These are phyloP conservation scores for Calliopsis andreniformis DNA, from an alignment of 1,140 invertebrate genomes.

Conservation along the genomic window DNA sequence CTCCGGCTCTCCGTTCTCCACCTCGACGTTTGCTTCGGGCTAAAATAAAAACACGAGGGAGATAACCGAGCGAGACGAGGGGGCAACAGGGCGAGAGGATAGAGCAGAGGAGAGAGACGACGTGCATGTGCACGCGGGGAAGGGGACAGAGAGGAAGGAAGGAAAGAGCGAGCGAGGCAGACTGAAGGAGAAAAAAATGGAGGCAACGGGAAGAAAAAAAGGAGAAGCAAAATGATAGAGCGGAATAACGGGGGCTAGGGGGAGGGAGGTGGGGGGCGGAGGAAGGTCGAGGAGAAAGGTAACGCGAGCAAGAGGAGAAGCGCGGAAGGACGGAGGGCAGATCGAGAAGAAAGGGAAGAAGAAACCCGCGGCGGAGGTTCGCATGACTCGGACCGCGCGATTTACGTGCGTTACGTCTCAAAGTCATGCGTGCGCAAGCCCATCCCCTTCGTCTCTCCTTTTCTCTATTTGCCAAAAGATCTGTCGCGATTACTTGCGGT, in stretches of 20 bases:
- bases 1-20: slow-evolving; percentile 49
- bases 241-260: slow-evolving; percentile 8
- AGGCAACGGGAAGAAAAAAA: not conserved
- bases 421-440: not conserved
- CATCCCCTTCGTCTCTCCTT: no score
- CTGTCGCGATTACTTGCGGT: not conserved
- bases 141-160: not conserved
- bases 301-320: slow-evolving; percentile 13
- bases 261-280: not conserved
- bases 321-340: not conserved
- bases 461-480: not conserved
- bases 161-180: not conserved
- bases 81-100: slow-evolving; percentile 4
- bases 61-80: slow-evolving; percentile 39
- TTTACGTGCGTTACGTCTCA: slow-evolving; percentile 59
- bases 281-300: slow-evolving; percentile 15
- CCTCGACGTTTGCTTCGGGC: slow-evolving; percentile 66
- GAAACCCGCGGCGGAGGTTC: slow-evolving; percentile 3
- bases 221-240: not conserved
- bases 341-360: not conserved
- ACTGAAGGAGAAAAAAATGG: not conserved
- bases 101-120: slow-evolving; percentile 7
- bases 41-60: slow-evolving; percentile 70
- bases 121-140: not conserved
- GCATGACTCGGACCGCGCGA: slow-evolving; percentile 46